Evolutionary conservation across 2,113 vertebrate genomes (phyloP).

Genomic region (Nycticebus coucang): DNA sequence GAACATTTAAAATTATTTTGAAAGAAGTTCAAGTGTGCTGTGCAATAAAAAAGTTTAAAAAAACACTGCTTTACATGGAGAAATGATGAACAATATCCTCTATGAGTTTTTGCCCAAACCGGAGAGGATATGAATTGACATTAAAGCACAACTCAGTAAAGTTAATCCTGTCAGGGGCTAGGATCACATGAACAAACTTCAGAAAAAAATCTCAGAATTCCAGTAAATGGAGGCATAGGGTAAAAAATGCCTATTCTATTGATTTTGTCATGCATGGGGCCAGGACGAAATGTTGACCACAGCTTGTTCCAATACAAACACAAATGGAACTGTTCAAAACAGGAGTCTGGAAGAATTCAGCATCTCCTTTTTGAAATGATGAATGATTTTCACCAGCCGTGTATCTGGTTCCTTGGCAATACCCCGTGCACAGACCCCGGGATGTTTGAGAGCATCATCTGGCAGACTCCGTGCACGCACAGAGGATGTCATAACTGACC

Average conservation of each 20-base stretch:
- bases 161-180: not conserved
- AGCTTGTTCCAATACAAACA: not conserved
- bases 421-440: not conserved
- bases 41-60: too few relatives aligned
- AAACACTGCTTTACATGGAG: not conserved
- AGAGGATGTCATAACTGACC: not conserved
- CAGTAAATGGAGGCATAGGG: not conserved
- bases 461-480: fast-evolving
- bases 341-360: not conserved
- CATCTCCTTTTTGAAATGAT: not conserved
- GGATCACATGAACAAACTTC: not conserved
- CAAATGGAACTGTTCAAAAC: not conserved
- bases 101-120: not conserved
- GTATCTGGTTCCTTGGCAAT: not conserved
- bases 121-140: not conserved
- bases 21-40: too few relatives aligned
- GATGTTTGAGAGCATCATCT: not conserved
- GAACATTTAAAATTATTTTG: too few relatives aligned
- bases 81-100: not conserved
- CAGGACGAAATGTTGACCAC: not conserved
- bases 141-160: not conserved
- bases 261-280: too few relatives aligned
- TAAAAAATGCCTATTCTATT: too few relatives aligned
- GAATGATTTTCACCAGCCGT: not conserved
- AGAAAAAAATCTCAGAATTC: not conserved